Evolutionary conservation across 2,888 invertebrate species (phyloP), one percentile per base, ranked within the genome.

Genomic region (Peribatodes rhomboidaria): DNA sequence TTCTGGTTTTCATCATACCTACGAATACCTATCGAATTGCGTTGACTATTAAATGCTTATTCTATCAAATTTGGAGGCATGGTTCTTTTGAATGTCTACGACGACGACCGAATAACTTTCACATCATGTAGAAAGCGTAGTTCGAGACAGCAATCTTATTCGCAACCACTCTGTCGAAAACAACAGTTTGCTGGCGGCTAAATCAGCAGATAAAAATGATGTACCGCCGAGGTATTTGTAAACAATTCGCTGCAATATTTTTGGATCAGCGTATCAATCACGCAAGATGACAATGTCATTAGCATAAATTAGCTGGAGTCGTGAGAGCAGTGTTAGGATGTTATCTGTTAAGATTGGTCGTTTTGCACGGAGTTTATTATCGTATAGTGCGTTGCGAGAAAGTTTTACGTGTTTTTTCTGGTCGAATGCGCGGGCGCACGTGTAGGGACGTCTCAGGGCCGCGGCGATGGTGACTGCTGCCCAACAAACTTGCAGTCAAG

Each of bases 221-320:
- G 37, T 52, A 46, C 27, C 13, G n/a, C 16, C 46, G 1, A 42
- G 14, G 46, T 61, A 42, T 53, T 64, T 64, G 54, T 54, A 61
- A 60, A 60, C 56, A 63, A 16, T 11, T 35, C n/a, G 31, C 37
- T 44, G 42, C 16, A 50, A 33, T 60, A 55, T 59, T 60, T 60
- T 67, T 53, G 52, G 59, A 58, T 56, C 56, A 14, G 31, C 31
- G 14, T 49, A 63, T 60, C 54, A 54, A 67, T 64, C 64, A 64
- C 11, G 20, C 22, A 31, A 44, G 35, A 59, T 55, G 61, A 47
- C 52, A 59, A 33, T 62, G 46, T 57, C 14, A 33, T 55, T 65
- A 57, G 60, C 53, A 65, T 53, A 50, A 27, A 57, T 57, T 47
- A 47, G 14, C 14, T 35, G 31, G 46, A 41, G 14, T 14, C 31